Evolutionary conservation across 2,888 invertebrate genomes (phyloP).

Genomic region (Diaperis boleti): DNA sequence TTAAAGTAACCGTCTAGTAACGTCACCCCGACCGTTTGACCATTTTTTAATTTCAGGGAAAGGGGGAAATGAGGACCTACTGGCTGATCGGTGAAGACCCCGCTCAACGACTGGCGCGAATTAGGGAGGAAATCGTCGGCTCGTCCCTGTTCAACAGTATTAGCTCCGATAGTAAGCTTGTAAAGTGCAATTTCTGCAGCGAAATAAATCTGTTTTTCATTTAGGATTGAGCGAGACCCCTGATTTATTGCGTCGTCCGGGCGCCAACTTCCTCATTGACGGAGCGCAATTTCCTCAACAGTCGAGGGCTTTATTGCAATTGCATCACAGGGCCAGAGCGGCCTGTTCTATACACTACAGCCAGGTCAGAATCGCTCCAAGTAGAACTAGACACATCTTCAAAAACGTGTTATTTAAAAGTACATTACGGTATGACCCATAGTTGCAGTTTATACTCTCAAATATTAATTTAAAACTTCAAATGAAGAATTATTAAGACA

Average conservation of each 20-base stretch:
- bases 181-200: not conserved
- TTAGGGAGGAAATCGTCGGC: conserved; percentile 65
- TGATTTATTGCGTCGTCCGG: conserved; percentile 66
- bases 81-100: conserved; percentile 77
- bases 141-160: conserved; percentile 65
- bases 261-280: conserved; percentile 55
- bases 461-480: no score
- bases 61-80: conserved; percentile 81
- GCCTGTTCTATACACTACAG: conserved; percentile 61
- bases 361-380: conserved; percentile 59
- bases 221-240: conserved; percentile 66
- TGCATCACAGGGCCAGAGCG: conserved; percentile 64
- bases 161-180: conserved; percentile 65
- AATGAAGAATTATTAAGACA: no score
- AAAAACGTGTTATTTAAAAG: no score
- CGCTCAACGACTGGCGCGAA: conserved; percentile 63
- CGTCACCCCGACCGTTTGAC: no score
- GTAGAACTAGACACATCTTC: no score
- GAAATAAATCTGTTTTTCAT: conserved; percentile 16
- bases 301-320: conserved; percentile 61
- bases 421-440: no score
- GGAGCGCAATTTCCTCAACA: conserved; percentile 48
- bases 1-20: conserved; percentile 75
- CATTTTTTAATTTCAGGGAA: conserved; percentile 69
- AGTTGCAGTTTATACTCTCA: no score